Base-by-base conservation (phyloP, 1,140 invertebrate genomes). In the Aporrectodea caliginosa region DNA sequence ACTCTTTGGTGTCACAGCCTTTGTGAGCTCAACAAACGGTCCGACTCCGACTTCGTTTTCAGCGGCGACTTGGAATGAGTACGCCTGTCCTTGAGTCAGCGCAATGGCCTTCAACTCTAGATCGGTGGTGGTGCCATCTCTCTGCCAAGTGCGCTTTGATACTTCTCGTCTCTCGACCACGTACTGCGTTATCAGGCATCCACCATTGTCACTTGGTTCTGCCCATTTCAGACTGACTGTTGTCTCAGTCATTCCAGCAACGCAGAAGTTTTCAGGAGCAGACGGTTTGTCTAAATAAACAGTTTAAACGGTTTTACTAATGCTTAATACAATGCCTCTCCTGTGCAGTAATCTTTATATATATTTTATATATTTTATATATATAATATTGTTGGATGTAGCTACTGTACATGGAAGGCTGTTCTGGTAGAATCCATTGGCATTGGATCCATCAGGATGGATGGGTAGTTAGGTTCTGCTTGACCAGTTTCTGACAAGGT, bases 41-140 rank as follows among this genome's bases (percentile, higher is more conserved):
- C 97, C 95, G 88, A 95, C 93, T 34, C 97, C 97, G 84, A 98
- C 98, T 73, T 98, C 96, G 88, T 99, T 99, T 30, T 94, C 95
- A 14, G 97, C 97, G 91, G 94, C 93, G 0, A 99, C 92, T 81
- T 96, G 91, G 91, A 98, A 98, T 83, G 96, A 91, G 85, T 99
- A 99, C 88, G 97, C 95, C 85, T 97, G 95, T 34, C 83, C 83
- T 75, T 97, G 94, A 73, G 93, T 91, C 27, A 99, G 95, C 82
- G 94, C 93, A 77, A 95, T 93, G 85, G 98, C 96, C 33, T 83
- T 84, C 16, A 71, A 91, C 33, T 78, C 77, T 2, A 78, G 69
- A 14, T 77, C 75, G 1, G 58, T 16, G 29, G 77, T 78, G 16
- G 31, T 32, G 16, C 32, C 31, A 16, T 70, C 69, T 16, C 68